These are phyloP conservation scores for Pachycephala philippinensis DNA, from an alignment of 2,113 vertebrate species.

Conservation along the genomic window DNA sequence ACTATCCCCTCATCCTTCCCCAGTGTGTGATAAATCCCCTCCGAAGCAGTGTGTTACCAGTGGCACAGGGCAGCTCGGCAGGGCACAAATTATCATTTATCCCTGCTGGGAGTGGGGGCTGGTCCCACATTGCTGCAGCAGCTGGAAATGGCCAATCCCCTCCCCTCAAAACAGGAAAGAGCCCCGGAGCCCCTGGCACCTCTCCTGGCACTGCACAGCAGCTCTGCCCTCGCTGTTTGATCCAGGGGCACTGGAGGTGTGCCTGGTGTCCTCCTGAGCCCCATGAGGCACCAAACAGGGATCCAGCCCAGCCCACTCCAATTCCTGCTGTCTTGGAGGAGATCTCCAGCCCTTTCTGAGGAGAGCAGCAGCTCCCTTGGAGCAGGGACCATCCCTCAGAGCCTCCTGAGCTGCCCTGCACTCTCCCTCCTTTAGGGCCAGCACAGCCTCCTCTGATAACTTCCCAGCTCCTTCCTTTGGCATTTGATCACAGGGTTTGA, in stretches of 20 bases:
- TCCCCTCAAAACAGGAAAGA: not conserved
- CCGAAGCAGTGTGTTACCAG: not conserved
- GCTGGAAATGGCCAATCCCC: not conserved
- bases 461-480: not conserved
- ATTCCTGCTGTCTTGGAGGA: not conserved
- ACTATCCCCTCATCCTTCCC: not conserved
- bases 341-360: not conserved
- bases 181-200: accelerated
- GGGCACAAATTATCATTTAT: not conserved
- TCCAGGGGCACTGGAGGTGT: not conserved
- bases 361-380: not conserved
- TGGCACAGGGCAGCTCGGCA: not conserved
- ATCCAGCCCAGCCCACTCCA: not conserved
- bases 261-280: not conserved
- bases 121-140: not conserved
- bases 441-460: not conserved
- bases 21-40: not conserved
- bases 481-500: not conserved
- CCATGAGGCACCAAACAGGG: not conserved
- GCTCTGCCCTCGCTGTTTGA: not conserved
- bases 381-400: not conserved
- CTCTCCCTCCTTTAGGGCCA: not conserved
- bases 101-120: not conserved
- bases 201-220: not conserved
- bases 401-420: not conserved